Percentiles rank a stretch among this genome's conserved stretches.
Conservation (phyloP, 2,113 vertebrate species). For the Agelaius phoeniceus region DNA sequence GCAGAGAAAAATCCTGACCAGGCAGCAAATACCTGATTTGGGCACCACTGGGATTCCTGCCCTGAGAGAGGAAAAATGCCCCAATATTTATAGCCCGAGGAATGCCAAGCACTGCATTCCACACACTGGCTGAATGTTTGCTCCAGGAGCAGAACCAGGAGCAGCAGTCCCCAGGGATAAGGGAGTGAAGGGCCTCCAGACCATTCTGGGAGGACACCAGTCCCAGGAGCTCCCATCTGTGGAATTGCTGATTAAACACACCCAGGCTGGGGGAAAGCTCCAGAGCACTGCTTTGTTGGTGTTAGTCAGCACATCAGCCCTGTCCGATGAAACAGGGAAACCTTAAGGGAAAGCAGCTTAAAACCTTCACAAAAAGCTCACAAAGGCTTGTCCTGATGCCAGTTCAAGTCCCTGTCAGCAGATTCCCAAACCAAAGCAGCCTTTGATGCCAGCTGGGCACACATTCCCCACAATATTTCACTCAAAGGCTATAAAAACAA, state of each 20-base stretch:
- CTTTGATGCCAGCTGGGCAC: background rate
- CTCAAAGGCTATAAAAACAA: background rate
- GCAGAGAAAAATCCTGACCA: background rate
- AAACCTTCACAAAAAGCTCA: background rate
- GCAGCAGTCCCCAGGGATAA: accelerated
- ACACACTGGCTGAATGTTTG: background rate
- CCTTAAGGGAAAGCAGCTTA: background rate
- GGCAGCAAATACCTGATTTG: accelerated
- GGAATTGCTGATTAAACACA: background rate
- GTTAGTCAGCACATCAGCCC: background rate
- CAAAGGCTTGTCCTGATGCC: background rate
- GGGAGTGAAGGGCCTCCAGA: background rate
- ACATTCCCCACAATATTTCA: background rate
- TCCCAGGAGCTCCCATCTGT: background rate
- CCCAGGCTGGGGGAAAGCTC: background rate
- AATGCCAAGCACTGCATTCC: background rate
- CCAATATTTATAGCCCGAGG: background rate
- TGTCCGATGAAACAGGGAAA: background rate
- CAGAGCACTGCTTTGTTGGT: background rate
- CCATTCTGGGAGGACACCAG: accelerated
- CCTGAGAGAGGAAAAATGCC: background rate
- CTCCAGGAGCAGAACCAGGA: background rate
- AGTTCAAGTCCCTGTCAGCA: background rate
- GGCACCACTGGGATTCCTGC: background rate
- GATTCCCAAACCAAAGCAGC: background rate